Evolutionary conservation across 2,797 vertebrate species (phyloP), one percentile per base, ranked within the genome.

Genomic region (Amniataba percoides): DNA sequence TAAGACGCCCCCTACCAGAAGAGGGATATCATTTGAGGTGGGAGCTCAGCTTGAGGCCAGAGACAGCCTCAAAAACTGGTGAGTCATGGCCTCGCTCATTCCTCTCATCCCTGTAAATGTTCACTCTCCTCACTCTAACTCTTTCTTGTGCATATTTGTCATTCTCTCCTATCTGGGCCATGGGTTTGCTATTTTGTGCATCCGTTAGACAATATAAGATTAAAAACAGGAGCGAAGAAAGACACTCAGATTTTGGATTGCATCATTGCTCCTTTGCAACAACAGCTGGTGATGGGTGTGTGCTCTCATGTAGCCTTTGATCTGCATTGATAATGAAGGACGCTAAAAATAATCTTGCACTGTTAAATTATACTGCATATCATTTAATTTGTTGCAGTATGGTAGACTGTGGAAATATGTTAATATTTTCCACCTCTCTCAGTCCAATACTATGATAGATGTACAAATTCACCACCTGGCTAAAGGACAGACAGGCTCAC

Each of bases 11-110:
- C 98, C 98, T 93, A 98, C 97, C 96, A 97, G 98, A 96, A 96
- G 97, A 97, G 98, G 98, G 92, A 99, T 99, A 93, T 95, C 95
- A 94, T 99, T 98, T 96, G 97, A 99, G 95, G 97, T 98, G 95
- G 98, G 98, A 95, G 97, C 97, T 93, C 97, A 97, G 94, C 96
- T 99, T 85, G 98, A 99, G 96, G 98, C 98, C 87, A 97, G 97
- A 94, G 98, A 99, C 95, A 96, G 94, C 94, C 96, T 98, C 95
- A 98, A 98, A 96, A 98, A 98, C 96, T 99, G 94, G 94, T 95
- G 94, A 95, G 94, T 94, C 92, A 93, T 92, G 87, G 90, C 89
- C 90, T 90, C 67, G 9, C 80, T 94, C 84, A 88, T 84, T 80
- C 64, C 80, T 84, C 75, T 72, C 82, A 85, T 93, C 73, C 77